Conservation (phyloP, 1,140 invertebrate genomes). For the Drosophila fuyamai region DNA sequence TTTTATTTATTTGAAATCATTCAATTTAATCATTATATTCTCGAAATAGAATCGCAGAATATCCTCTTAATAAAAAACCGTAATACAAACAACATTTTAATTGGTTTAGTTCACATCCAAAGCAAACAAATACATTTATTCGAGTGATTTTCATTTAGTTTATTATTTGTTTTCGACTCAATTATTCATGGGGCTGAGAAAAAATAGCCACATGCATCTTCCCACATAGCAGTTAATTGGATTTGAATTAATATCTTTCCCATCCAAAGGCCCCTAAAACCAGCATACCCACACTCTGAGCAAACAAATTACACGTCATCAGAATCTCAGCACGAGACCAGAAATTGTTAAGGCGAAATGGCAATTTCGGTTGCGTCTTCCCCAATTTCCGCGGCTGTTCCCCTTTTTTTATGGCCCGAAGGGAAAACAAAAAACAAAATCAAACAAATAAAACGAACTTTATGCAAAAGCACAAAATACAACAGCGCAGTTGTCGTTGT, state of each 20-base stretch:
- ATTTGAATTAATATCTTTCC: conserved; percentile 15
- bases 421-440: conserved; percentile 25
- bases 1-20: not conserved
- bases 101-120: not conserved
- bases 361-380: conserved; percentile 9
- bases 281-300: conserved; percentile 1
- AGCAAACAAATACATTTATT: not conserved
- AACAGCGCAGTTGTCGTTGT: conserved; percentile 26
- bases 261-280: conserved; percentile 1
- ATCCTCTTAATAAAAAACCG: too few relatives aligned
- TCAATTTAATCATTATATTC: not conserved
- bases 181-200: conserved; percentile 11
- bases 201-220: conserved; percentile 4
- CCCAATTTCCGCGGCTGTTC: conserved; percentile 20
- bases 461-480: conserved; percentile 24
- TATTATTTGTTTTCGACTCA: conserved; percentile 18
- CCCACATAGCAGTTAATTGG: conserved; percentile 30
- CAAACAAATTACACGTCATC: conserved; percentile 28
- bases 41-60: too few relatives aligned
- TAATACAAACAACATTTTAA: not conserved
- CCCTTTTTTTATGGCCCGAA: conserved; percentile 23
- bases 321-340: conserved; percentile 48
- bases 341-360: conserved; percentile 23
- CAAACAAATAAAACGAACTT: conserved; percentile 42
- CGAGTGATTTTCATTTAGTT: conserved; percentile 7